Evolutionary conservation across 2,888 invertebrate species (phyloP).

Genomic region (Mythimna vitellina): DNA sequence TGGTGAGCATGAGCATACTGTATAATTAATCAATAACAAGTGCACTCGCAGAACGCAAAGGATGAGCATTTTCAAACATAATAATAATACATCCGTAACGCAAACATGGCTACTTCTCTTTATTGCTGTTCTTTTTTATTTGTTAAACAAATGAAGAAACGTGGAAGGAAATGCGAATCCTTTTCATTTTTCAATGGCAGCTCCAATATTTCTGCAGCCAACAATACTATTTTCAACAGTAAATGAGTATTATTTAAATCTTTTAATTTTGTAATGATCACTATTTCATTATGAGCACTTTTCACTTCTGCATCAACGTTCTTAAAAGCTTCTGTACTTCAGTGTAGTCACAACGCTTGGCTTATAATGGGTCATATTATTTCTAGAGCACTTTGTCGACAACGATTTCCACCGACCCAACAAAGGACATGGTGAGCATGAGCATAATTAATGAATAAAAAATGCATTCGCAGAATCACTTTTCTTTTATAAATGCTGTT

Average conservation of each 20-base stretch:
- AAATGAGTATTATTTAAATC: too few species aligned
- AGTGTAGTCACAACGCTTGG: conserved; percentile 6
- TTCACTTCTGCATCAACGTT: not conserved
- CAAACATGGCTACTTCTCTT: not conserved
- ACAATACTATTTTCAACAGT: too few species aligned
- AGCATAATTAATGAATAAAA: not conserved
- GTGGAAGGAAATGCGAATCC: not conserved
- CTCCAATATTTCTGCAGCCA: not conserved
- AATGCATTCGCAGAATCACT: not conserved
- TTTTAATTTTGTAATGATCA: too few species aligned
- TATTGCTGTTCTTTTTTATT: too few species aligned
- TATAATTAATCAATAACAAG: not conserved
- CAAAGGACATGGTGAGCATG: conserved; percentile 15
- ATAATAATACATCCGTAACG: not conserved
- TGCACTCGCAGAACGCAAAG: too few species aligned
- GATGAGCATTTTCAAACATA: not conserved
- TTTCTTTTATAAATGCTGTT: not conserved
- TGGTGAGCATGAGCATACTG: conserved; percentile 13
- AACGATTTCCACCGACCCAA: conserved; percentile 9
- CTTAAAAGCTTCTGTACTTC: not conserved
- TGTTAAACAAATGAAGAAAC: too few species aligned
- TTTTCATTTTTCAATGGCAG: too few species aligned
- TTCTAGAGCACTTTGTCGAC: conserved; percentile 35
- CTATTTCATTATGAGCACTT: not conserved
- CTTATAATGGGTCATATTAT: conserved; percentile 19